Evolutionary conservation across 2,113 vertebrate species (phyloP).

Genomic region (Illadopsis cleaveri): DNA sequence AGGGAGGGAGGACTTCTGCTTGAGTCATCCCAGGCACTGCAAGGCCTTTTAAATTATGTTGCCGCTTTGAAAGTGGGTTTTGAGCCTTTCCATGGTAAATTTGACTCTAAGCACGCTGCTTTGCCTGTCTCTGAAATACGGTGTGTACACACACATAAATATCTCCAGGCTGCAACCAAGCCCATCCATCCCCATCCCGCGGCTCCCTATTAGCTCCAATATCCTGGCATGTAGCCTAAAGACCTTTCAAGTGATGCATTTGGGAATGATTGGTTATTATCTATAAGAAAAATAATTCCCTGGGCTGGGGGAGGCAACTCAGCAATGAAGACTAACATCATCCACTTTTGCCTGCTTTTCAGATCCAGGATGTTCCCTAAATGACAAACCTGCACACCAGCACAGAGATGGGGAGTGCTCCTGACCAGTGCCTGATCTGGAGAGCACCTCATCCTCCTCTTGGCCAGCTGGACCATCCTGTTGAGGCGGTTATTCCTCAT

Average conservation of each 20-base stretch:
- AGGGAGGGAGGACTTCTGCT: not conserved
- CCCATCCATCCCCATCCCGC: not conserved
- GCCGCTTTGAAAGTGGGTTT: not conserved
- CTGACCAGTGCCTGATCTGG: not conserved
- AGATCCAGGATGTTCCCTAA: not conserved
- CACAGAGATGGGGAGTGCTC: not conserved
- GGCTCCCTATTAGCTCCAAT: not conserved
- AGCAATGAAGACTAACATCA: not conserved
- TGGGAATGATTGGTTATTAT: not conserved
- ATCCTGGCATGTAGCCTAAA: not conserved
- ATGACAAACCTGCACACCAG: not conserved
- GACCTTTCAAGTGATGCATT: not conserved
- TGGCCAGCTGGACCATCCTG: not conserved
- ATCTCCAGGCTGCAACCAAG: not conserved
- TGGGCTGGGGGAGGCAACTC: not conserved
- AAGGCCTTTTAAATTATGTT: not conserved
- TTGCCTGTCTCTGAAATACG: not conserved
- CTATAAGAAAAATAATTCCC: not conserved
- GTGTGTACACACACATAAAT: not conserved
- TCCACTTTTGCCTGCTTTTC: not conserved
- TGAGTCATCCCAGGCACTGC: not conserved
- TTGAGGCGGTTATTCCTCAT: not conserved
- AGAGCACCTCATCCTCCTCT: accelerated
- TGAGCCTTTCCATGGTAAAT: not conserved
- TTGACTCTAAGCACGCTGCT: not conserved